Conservation (phyloP, 1,140 invertebrate genomes). For the Tetramorium alpestre region DNA sequence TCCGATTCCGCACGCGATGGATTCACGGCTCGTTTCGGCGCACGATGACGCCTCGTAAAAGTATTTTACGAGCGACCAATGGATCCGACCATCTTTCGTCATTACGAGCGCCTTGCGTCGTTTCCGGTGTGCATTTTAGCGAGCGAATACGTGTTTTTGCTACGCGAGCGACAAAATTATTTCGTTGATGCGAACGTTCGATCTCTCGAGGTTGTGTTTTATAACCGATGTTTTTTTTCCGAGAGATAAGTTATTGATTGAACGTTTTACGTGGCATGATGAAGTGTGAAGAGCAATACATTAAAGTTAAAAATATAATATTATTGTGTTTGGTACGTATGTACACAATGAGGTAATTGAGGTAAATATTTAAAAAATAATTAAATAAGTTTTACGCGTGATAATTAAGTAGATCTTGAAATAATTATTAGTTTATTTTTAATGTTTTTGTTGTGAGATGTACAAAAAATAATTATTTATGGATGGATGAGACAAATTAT, state of each 20-base stretch:
- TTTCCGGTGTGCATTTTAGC: not conserved
- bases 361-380: not conserved
- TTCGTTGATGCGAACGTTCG: not conserved
- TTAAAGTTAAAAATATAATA: not conserved
- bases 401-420: not conserved
- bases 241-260: conserved; percentile 33
- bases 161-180: not conserved
- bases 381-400: not conserved
- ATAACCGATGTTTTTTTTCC: not conserved
- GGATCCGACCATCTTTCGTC: not conserved
- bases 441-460: too few species aligned
- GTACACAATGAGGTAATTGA: not conserved
- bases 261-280: not conserved
- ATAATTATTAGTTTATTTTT: not conserved
- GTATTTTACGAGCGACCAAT: conserved; percentile 42
- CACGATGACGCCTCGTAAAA: conserved; percentile 45
- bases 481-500: too few species aligned
- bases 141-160: conserved; percentile 9
- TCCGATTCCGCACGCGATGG: conserved; percentile 27
- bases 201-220: not conserved
- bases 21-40: conserved; percentile 11
- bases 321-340: not conserved
- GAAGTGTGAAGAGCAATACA: not conserved
- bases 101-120: conserved; percentile 12
- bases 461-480: too few species aligned